These are phyloP conservation scores for Zeus faber DNA, from an alignment of 2,113 vertebrate species.

Conservation along the genomic window DNA sequence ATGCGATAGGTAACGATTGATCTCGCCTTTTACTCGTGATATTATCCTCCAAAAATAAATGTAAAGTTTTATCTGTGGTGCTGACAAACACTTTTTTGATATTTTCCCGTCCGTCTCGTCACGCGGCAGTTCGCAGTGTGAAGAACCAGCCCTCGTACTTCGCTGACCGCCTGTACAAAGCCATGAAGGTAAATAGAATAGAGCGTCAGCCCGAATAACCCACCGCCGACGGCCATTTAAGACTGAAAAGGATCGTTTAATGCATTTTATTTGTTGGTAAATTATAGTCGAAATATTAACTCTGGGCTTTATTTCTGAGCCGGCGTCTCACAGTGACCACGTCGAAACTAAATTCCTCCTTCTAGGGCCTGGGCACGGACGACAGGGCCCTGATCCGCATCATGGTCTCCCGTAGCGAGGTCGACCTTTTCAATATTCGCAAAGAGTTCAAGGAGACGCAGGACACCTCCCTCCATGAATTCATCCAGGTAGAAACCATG, in stretches of 20 bases:
- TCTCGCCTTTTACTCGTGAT: background rate
- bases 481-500: constrained; percentile 87
- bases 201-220: too few relatives aligned
- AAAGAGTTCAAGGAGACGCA: constrained; percentile 90
- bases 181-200: constrained; percentile 97
- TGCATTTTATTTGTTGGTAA: too few relatives aligned
- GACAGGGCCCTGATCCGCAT: constrained; percentile 91
- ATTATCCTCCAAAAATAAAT: background rate
- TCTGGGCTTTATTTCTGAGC: too few relatives aligned
- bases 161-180: constrained; percentile 93
- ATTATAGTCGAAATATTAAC: too few relatives aligned
- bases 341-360: too few relatives aligned
- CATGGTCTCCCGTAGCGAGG: constrained; percentile 91
- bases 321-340: too few relatives aligned
- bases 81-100: constrained; percentile 5
- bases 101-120: constrained; percentile 18
- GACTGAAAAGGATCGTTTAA: too few relatives aligned
- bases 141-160: constrained; percentile 95
- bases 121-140: constrained; percentile 84
- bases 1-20: constrained; percentile 84
- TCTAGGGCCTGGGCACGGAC: constrained; percentile 90
- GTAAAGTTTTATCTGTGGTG: background rate
- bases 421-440: constrained; percentile 90
- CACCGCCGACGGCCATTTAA: too few relatives aligned
- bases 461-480: constrained; percentile 85